Conservation (phyloP, 2,113 vertebrate species). For the Lathamus discolor region DNA sequence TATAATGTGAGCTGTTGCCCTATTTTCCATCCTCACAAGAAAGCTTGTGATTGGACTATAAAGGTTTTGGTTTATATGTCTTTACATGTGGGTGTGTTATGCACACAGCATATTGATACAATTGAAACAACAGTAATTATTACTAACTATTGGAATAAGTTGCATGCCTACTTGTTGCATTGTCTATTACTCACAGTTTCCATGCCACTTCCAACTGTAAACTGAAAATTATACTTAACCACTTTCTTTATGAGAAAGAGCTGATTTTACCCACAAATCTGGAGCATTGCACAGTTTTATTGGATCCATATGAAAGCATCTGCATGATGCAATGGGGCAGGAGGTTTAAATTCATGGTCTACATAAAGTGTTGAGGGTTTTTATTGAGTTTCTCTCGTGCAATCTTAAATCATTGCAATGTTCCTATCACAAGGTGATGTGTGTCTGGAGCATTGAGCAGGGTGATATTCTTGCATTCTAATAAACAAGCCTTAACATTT, state of each 20-base stretch:
- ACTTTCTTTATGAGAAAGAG: constrained; percentile 35
- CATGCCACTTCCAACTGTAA: constrained; percentile 1
- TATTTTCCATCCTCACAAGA: background rate
- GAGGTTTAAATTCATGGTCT: background rate
- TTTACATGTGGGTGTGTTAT: background rate
- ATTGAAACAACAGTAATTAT: background rate
- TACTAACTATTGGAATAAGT: background rate
- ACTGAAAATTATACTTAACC: constrained; percentile 19
- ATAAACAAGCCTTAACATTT: background rate
- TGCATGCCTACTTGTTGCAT: background rate
- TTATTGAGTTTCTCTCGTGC: background rate
- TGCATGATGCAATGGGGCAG: background rate
- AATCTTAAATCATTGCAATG: background rate
- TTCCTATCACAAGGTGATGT: background rate
- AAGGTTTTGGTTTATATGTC: background rate
- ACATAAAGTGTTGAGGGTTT: accelerated
- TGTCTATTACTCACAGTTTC: constrained; percentile 45
- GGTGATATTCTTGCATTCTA: background rate
- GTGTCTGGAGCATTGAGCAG: background rate
- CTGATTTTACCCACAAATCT: constrained; percentile 44
- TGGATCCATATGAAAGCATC: constrained; percentile 48
- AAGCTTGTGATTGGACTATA: background rate
- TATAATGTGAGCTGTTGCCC: background rate
- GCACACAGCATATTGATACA: background rate
- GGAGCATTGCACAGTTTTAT: constrained; percentile 16